Percentiles rank a stretch among this genome's conserved stretches.
phyloP scores from a whole-genome alignment of 1,140 invertebrate genomes.

The Choristoneura fumiferana region DNA sequence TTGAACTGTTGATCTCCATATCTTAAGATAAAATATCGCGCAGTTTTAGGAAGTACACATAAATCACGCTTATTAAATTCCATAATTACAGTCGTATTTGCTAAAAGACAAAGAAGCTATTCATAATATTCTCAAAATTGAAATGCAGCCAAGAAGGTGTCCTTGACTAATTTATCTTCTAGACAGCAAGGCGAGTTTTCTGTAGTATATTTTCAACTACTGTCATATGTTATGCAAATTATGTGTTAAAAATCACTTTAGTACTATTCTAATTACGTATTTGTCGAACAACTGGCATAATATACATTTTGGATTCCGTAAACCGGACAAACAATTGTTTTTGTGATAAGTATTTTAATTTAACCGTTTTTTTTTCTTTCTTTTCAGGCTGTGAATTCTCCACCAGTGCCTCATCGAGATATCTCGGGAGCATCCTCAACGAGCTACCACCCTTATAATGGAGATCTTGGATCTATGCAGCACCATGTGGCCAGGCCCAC shows the following conservation, averaged over 20 bases:
- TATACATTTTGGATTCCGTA: background rate
- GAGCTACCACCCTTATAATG: conserved; percentile 58
- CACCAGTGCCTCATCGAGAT: conserved; percentile 64
- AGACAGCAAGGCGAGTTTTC: conserved; percentile 38
- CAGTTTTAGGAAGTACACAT: conserved; percentile 11
- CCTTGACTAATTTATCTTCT: conserved; percentile 37
- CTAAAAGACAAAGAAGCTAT: conserved; percentile 37
- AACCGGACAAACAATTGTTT: background rate
- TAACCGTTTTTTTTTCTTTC: conserved; percentile 18
- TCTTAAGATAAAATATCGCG: background rate
- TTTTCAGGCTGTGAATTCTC: conserved; percentile 74
- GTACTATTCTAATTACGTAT: background rate
- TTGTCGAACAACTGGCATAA: background rate
- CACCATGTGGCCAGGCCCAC: conserved; percentile 51
- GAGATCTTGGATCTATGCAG: conserved; percentile 58
- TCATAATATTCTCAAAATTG: conserved; percentile 36
- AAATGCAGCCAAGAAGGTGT: conserved; percentile 37
- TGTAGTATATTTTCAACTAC: conserved; percentile 15
- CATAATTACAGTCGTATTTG: background rate
- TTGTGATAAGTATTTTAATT: background rate
- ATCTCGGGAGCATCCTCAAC: conserved; percentile 43
- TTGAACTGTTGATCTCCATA: conserved; percentile 32
- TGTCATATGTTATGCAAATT: conserved; percentile 15
- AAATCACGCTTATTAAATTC: conserved; percentile 11
- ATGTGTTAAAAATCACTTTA: conserved; percentile 6